These are phyloP conservation scores for Tachina fera DNA, from an alignment of 2,888 invertebrate species.

Conservation along the genomic window DNA sequence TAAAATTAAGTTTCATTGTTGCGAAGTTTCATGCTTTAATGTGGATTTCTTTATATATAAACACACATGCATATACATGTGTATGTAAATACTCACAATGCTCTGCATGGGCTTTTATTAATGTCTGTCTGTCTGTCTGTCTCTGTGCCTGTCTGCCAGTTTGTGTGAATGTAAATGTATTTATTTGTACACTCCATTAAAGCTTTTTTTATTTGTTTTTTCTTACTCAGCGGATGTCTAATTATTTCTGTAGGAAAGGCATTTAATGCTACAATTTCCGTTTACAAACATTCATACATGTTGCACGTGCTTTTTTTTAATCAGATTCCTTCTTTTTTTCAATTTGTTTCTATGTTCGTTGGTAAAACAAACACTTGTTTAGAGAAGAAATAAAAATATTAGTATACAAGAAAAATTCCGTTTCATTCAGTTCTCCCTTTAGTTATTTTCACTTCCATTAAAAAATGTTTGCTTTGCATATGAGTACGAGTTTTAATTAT, in stretches of 20 bases:
- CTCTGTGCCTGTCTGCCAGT: background rate
- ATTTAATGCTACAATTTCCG: slow-evolving; percentile 74
- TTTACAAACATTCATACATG: slow-evolving; percentile 42
- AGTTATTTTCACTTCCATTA: background rate
- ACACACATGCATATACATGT: too few relatives aligned
- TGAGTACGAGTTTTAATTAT: background rate
- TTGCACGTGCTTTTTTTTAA: slow-evolving; percentile 32
- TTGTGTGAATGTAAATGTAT: background rate
- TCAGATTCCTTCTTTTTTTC: background rate
- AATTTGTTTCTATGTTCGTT: background rate
- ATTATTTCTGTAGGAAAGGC: slow-evolving; percentile 73
- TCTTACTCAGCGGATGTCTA: slow-evolving; percentile 70
- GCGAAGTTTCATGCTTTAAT: slow-evolving; percentile 15
- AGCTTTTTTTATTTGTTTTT: slow-evolving; percentile 6
- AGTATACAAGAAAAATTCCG: background rate
- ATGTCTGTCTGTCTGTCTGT: background rate
- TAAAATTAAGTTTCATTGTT: slow-evolving; percentile 32
- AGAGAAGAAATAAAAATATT: background rate
- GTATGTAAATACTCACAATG: too few relatives aligned
- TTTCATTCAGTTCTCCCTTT: background rate
- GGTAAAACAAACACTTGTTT: background rate
- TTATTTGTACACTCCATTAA: slow-evolving; percentile 22
- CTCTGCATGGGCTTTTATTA: slow-evolving; percentile 1
- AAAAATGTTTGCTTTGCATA: background rate
- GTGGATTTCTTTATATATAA: background rate